phyloP scores from a whole-genome alignment of 2,888 invertebrate species.

The Sabatieria punctata region DNA sequence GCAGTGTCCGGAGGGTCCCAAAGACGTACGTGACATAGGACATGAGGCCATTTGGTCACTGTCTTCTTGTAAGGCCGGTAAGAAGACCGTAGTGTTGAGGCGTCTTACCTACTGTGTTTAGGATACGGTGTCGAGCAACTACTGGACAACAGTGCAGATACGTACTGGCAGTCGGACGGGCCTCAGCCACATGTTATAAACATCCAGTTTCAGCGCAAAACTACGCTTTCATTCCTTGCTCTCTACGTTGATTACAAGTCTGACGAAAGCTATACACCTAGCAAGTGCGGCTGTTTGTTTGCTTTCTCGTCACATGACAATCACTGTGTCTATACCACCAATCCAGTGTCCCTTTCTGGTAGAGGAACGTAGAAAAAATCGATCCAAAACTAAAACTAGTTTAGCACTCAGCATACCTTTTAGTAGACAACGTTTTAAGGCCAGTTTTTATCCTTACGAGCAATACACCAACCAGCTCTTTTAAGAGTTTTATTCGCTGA shows the following conservation, averaged over 20 bases:
- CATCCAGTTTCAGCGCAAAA: constrained; percentile 73
- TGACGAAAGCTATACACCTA: constrained; percentile 97
- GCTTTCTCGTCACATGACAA: no score
- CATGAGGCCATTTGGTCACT: constrained; percentile 90
- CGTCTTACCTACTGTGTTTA: constrained; percentile 27
- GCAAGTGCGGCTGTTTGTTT: constrained; percentile 42
- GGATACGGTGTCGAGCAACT: constrained; percentile 95
- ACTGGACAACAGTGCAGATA: constrained; percentile 81
- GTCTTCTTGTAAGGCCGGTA: constrained; percentile 92
- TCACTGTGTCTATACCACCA: no score
- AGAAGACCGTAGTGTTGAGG: constrained; percentile 6
- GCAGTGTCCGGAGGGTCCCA: constrained; percentile 12
- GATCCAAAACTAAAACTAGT: no score
- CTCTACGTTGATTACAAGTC: constrained; percentile 93
- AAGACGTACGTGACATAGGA: constrained; percentile 59
- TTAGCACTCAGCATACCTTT: no score
- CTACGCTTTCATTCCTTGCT: constrained; percentile 80
- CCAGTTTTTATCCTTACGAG: no score
- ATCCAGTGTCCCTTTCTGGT: no score
- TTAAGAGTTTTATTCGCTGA: no score
- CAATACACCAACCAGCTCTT: no score
- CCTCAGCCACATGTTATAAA: constrained; percentile 93
- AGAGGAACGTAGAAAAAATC: no score
- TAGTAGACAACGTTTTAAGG: no score
- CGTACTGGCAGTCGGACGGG: constrained; percentile 99